These are phyloP conservation scores for Lagopus leucura DNA, from an alignment of 2,113 vertebrate genomes.

Conservation along the genomic window DNA sequence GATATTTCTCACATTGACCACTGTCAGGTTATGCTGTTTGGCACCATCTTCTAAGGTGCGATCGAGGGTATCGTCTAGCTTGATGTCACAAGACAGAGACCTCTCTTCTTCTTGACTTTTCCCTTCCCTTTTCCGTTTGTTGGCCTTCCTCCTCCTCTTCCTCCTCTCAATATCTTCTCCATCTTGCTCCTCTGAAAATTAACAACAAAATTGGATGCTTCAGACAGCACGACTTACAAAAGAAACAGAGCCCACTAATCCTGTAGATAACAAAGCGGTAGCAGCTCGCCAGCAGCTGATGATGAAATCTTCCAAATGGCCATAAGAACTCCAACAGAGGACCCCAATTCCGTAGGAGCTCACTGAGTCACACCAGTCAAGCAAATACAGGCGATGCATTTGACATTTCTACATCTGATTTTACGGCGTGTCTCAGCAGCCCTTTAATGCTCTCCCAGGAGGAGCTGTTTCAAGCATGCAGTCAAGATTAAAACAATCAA, in stretches of 20 bases:
- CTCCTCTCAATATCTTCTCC: conserved; percentile 69
- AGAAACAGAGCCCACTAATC: neutral
- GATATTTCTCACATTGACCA: conserved; percentile 90
- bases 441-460: neutral
- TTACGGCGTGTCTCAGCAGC: neutral
- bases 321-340: accelerated
- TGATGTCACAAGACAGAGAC: conserved; percentile 75
- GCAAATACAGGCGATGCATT: accelerated
- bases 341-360: neutral
- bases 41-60: conserved; percentile 89
- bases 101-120: conserved; percentile 21
- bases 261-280: neutral
- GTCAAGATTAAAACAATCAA: neutral
- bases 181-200: conserved; percentile 76
- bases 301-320: neutral
- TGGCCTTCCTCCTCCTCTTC: conserved; percentile 74
- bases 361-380: neutral
- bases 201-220: neutral
- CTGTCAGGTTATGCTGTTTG: conserved; percentile 90
- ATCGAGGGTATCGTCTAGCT: conserved; percentile 88
- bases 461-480: neutral
- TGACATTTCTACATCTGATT: neutral
- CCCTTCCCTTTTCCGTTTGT: conserved; percentile 74
- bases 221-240: neutral
- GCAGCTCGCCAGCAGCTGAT: neutral